A percentile compares a stretch with the other conserved stretches of the same genome.
These are phyloP conservation scores for Aurelia sp. DNA, from an alignment of 30 jellyfish, hydroid and myxozoan species.

Conservation along the genomic window DNA sequence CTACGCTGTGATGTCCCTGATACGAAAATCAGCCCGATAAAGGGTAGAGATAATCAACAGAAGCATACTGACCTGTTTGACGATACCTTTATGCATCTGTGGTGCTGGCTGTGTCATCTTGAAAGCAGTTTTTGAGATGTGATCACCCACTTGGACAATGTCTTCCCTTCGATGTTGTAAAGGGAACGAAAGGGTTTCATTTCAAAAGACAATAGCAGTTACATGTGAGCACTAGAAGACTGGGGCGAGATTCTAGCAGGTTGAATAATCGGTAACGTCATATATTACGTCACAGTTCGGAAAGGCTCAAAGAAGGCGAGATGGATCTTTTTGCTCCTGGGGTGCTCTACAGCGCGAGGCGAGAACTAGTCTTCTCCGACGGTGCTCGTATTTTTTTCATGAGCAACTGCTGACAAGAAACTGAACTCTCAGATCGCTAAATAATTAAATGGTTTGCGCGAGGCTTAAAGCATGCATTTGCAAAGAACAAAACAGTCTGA, in stretches of 20 bases:
- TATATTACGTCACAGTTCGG: slow-evolving; percentile 3
- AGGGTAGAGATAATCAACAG: neutral
- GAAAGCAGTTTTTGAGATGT: neutral
- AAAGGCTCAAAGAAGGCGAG: no score
- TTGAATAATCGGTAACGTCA: neutral
- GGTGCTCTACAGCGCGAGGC: no score
- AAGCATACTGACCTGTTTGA: slow-evolving; percentile 76
- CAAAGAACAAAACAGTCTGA: no score
- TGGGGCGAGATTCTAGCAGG: slow-evolving; percentile 43
- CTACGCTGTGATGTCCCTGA: no score
- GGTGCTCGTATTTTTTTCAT: no score
- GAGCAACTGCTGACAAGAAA: no score
- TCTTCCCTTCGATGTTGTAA: slow-evolving; percentile 1
- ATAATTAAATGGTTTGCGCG: no score
- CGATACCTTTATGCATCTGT: slow-evolving; percentile 89
- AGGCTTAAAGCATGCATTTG: no score
- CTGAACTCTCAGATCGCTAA: no score
- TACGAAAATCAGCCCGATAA: no score
- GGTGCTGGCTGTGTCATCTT: slow-evolving; percentile 86
- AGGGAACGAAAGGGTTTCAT: slow-evolving; percentile 60
- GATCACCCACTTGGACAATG: neutral
- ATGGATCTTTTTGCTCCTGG: no score
- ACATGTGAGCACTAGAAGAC: slow-evolving; percentile 58
- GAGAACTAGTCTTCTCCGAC: no score
- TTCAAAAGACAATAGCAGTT: slow-evolving; percentile 39